A percentile compares a stretch with the other conserved stretches of the same genome.
phyloP scores from a whole-genome alignment of 2,113 vertebrate species.

The Phrynocephalus versicolor region DNA sequence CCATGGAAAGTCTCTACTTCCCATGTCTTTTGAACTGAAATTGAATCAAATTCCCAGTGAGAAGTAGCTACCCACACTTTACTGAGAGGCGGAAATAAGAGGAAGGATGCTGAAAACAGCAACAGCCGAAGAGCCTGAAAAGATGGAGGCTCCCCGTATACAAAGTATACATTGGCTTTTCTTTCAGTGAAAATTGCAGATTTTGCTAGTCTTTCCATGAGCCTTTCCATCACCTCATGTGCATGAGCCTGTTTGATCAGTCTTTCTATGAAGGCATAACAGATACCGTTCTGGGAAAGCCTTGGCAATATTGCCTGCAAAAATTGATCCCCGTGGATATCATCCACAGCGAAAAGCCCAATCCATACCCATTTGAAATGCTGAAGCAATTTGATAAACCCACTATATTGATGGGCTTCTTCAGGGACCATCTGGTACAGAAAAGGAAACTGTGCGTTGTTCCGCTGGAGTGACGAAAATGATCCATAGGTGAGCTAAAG shows the following conservation, averaged over 20 bases:
- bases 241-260: neutral
- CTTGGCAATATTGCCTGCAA: neutral
- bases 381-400: neutral
- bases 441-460: neutral
- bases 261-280: neutral
- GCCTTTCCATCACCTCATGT: neutral
- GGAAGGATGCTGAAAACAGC: neutral
- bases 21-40: neutral
- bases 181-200: neutral
- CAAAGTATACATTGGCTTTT: neutral
- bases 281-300: neutral
- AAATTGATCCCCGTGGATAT: neutral
- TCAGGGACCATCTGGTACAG: constrained; percentile 9
- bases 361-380: constrained; percentile 18
- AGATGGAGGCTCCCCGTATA: neutral
- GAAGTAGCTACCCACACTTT: constrained; percentile 11
- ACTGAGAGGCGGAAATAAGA: neutral
- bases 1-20: neutral
- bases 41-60: neutral
- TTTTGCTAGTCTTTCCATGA: too few relatives aligned
- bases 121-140: neutral
- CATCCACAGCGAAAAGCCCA: neutral
- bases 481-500: neutral
- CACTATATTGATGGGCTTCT: neutral
- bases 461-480: neutral